These are phyloP conservation scores for Octodonta nipae DNA, from an alignment of 2,888 invertebrate genomes.

Conservation along the genomic window DNA sequence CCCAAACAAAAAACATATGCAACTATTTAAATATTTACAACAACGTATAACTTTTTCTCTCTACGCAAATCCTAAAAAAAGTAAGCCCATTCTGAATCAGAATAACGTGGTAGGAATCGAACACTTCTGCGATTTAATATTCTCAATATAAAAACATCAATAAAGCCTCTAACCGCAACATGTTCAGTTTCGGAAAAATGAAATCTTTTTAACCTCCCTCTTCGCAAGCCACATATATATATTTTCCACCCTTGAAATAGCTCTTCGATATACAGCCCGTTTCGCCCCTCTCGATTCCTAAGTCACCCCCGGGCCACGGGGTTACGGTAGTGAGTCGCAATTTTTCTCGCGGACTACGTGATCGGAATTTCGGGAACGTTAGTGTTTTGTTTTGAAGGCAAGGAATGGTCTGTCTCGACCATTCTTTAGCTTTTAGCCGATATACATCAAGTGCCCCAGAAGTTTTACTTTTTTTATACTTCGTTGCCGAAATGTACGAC, in stretches of 20 bases:
- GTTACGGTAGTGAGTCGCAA: conserved; percentile 35
- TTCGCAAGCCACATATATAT: conserved; percentile 24
- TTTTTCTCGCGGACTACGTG: conserved; percentile 38
- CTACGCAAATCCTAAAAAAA: too few species aligned
- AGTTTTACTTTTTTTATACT: too few species aligned
- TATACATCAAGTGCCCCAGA: too few species aligned
- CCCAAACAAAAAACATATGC: too few species aligned
- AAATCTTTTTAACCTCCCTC: conserved; percentile 35
- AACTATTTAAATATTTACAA: too few species aligned
- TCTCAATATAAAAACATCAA: conserved; percentile 31
- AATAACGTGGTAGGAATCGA: conserved; percentile 6
- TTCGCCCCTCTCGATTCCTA: conserved; percentile 12
- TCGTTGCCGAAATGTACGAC: too few species aligned
- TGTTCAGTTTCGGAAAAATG: conserved; percentile 35
- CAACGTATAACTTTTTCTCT: too few species aligned
- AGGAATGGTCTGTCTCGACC: conserved; percentile 11
- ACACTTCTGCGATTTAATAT: conserved; percentile 25
- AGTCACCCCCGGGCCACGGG: conserved; percentile 22
- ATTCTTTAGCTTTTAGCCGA: conserved; percentile 4
- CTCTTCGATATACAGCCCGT: conserved; percentile 33
- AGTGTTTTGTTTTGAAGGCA: conserved; percentile 32
- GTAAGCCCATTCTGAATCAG: too few species aligned
- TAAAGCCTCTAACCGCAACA: conserved; percentile 33
- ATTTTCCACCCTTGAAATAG: conserved; percentile 34
- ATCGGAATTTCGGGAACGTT: conserved; percentile 30